These are phyloP conservation scores for Calyptommatus sinebrachiatus DNA, from an alignment of 2,113 vertebrate genomes.

Conservation along the genomic window DNA sequence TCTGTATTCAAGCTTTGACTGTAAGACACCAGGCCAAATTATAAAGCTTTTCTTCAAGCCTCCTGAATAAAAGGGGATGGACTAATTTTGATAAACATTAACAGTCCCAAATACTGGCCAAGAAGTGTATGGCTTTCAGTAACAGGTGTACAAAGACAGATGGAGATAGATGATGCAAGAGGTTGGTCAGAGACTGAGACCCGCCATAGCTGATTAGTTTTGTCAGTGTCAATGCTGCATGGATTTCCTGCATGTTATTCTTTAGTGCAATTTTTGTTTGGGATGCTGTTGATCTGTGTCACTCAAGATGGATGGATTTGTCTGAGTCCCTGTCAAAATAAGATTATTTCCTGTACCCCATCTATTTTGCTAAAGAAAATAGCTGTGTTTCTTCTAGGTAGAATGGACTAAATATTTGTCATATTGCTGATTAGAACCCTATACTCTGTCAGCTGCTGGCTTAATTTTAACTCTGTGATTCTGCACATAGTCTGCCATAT, in stretches of 20 bases:
- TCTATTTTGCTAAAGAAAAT: constrained; percentile 9
- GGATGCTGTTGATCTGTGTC: neutral
- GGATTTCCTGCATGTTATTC: constrained; percentile 10
- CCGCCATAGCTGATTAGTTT: neutral
- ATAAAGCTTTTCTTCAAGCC: neutral
- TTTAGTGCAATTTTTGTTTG: neutral
- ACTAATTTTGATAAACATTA: neutral
- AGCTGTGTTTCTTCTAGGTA: neutral
- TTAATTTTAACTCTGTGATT: neutral
- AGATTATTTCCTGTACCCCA: neutral
- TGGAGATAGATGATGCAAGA: neutral
- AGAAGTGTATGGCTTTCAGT: neutral
- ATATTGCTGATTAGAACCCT: neutral
- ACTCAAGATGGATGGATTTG: constrained; percentile 10
- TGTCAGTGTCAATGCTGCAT: fast-evolving
- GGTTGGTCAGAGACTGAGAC: neutral
- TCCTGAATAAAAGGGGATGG: neutral
- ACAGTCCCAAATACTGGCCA: fast-evolving
- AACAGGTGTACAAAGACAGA: constrained; percentile 16
- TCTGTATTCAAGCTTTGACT: neutral
- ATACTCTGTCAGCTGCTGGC: neutral
- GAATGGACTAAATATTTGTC: neutral
- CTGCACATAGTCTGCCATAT: neutral
- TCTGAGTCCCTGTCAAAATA: neutral
- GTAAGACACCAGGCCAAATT: neutral